Percentiles rank a stretch among this genome's conserved stretches.
These are phyloP conservation scores for Hoplostethus atlanticus DNA, from an alignment of 2,797 vertebrate species.

Conservation along the genomic window DNA sequence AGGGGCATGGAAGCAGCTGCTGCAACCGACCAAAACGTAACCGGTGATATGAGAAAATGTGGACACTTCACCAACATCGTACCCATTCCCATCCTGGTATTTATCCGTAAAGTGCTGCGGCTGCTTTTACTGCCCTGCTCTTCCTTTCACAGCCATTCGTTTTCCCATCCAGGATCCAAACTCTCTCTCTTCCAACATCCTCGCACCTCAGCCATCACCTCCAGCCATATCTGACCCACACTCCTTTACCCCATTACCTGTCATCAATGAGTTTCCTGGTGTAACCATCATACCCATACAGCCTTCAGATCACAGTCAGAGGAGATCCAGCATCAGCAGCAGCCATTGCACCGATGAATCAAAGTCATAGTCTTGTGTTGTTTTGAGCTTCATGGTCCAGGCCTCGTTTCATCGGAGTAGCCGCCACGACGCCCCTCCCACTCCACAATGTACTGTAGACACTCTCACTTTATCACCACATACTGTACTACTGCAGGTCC, in stretches of 20 bases:
- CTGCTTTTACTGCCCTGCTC: conserved; percentile 77
- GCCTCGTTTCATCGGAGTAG: conserved; percentile 31
- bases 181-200: conserved; percentile 31
- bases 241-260: neutral
- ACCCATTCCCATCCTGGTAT: conserved; percentile 1
- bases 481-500: conserved; percentile 21
- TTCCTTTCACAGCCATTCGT: conserved; percentile 63
- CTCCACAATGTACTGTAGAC: conserved; percentile 37
- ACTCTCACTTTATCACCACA: conserved; percentile 49
- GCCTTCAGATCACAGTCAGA: conserved; percentile 36
- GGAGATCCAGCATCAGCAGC: conserved; percentile 33
- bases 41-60: conserved; percentile 7
- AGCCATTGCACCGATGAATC: conserved; percentile 44
- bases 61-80: conserved; percentile 1
- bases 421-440: conserved; percentile 23
- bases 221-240: conserved; percentile 23
- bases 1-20: conserved; percentile 77
- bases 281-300: conserved; percentile 24
- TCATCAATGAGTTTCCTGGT: conserved; percentile 12
- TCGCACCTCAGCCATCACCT: conserved; percentile 47
- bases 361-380: conserved; percentile 27
- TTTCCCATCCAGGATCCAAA: conserved; percentile 58
- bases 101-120: conserved; percentile 39
- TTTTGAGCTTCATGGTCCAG: conserved; percentile 37
- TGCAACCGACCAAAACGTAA: conserved; percentile 32